Base-by-base conservation (phyloP, 2,888 invertebrate species). In the Crepidodera aurea region DNA sequence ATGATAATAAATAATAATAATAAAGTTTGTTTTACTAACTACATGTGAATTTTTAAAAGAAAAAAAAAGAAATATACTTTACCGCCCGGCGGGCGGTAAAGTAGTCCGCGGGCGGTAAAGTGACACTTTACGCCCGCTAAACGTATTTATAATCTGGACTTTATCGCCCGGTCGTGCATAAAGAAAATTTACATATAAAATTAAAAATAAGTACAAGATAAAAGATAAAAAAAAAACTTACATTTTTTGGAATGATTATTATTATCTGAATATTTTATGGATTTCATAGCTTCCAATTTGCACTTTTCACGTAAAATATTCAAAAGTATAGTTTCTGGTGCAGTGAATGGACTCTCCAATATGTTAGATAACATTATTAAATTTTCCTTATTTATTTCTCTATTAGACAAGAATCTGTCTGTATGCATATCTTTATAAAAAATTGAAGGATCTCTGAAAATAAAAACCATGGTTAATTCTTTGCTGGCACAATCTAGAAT, bases 281-380 rank as follows among this genome's bases (percentile, higher is more conserved):
- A 59, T 34, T 62, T 69, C 12, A 71, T 37, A 13, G 46, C 59
- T 16, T 70, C 56, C 48, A 69, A 22, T 54, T 61, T 68, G 16
- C 64, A 40, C 60, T 68, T 70, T 8, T 64, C 54, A 34, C 64
- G 65, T 8, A 71, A 51, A 19, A 69, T 51, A 19, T 71, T 63
- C 13, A 68, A 57, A 10, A 72, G 55, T 6, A 73, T 53, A 5
- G 51, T 65, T 60, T 72, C 73, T 5, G 71, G 68, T 6, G 66
- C 60, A 25, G 55, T 66, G 37, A 67, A 69, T 1, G 73, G 73
- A 48, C 59, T 65, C 8, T 69, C 67, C 25, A 73, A 50, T 42
- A 72, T 62, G n/a, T 56, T 57, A 8, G 55, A 56, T 19, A 73
- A 55, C 63, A 66, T 68, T 15, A 60, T 48, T 19, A 71, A 39